Conservation (phyloP, 1,140 invertebrate species). For the Pentalonia nigronervosa region DNA sequence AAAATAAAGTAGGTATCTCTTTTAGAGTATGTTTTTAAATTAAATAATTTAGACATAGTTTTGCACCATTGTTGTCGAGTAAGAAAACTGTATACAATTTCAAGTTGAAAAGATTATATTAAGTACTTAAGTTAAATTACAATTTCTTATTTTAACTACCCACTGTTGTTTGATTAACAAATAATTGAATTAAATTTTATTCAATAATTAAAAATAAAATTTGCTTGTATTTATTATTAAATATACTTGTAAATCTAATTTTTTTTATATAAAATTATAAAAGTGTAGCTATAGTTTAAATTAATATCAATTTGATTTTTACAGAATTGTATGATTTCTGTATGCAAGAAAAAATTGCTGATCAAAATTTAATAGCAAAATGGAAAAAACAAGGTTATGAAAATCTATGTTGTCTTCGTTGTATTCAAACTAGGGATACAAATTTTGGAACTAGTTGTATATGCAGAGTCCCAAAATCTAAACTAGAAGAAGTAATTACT, state of each 20-base stretch:
- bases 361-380: slow-evolving; percentile 97
- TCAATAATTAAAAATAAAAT: neutral
- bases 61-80: too few relatives aligned
- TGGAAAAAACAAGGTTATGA: slow-evolving; percentile 99
- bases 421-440: slow-evolving; percentile 97
- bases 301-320: slow-evolving; percentile 63
- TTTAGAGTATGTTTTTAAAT: too few relatives aligned
- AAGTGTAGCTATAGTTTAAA: neutral
- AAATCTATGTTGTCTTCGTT: slow-evolving; percentile 97
- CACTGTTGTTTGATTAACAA: neutral
- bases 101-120: neutral
- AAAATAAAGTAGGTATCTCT: too few relatives aligned
- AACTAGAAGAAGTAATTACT: slow-evolving; percentile 86
- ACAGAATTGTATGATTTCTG: slow-evolving; percentile 97
- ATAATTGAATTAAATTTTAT: neutral
- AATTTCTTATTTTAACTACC: neutral
- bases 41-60: too few relatives aligned
- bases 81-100: too few relatives aligned
- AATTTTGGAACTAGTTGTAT: slow-evolving; percentile 99
- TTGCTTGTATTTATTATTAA: neutral
- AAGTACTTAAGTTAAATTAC: neutral
- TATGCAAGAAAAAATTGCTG: slow-evolving; percentile 95
- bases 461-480: slow-evolving; percentile 97
- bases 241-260: neutral
- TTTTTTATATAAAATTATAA: neutral